Base-by-base conservation (phyloP, 2,888 invertebrate species). In the Lepidochrysops patricia region DNA sequence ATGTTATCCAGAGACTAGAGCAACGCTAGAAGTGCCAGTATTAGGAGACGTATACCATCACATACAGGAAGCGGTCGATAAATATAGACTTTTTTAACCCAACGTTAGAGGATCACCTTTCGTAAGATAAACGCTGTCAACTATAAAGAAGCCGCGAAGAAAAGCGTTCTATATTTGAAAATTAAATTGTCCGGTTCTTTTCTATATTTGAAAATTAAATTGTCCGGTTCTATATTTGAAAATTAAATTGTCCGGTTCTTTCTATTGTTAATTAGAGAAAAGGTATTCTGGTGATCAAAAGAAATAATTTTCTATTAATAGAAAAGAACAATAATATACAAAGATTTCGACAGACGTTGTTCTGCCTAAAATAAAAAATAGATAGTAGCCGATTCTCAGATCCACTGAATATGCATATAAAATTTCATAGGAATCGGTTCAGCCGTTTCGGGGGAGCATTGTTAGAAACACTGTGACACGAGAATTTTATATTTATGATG, bases 31-130 rank as follows among this genome's bases (percentile, higher is more conserved):
- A 23, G 23, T 19, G 43, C 15, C 19, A 29, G 29, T 50, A n/a
- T 50, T 50, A 29, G 54, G 32, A 43, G 43, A 54, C 19, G 19
- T 29, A 15, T 29, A 54, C 54, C 48, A 60, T 57, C 15, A 56
- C 60, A 57, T 43, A 32, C 81, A 80, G 83, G 83, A 83, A 82
- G 75, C 68, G 49, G 52, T 19, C 50, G 61, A 67, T 76, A 77
- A 73, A 76, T 72, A 70, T 73, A 74, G 69, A 66, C 50, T 70
- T 72, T 69, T 70, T 68, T 65, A 61, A 66, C 60, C 61, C 54
- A 49, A 63, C 60, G 60, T 61, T 60, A 63, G 60, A 54, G 12
- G 54, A 54, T 54, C 54, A 29, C 54, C 54, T 54, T 54, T 15
- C 52, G 52, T 27, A 15, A 29, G 54, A 32, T 54, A 32, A 32